Percentiles rank a stretch among this genome's conserved stretches.
Evolutionary conservation across 2,113 vertebrate genomes (phyloP).

Genomic region (Lampris incognitus): DNA sequence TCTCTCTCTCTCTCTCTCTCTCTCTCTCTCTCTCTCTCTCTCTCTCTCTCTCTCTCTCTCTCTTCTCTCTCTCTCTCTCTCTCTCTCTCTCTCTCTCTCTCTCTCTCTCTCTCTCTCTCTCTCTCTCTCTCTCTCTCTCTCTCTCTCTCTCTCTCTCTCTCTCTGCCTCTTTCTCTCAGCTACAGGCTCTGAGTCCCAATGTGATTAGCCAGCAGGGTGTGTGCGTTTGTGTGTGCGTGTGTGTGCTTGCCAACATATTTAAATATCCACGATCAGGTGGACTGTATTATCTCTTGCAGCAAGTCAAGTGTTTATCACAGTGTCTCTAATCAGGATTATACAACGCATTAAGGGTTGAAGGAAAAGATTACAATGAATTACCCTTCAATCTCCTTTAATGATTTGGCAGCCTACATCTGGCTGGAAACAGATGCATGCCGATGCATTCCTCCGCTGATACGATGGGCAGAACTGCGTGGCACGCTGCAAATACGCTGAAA

Average conservation of each 20-base stretch:
- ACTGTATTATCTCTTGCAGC: constrained; percentile 24
- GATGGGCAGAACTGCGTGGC: background rate
- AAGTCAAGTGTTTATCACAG: constrained; percentile 32
- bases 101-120: background rate
- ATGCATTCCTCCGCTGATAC: background rate
- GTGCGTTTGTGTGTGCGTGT: constrained; percentile 26
- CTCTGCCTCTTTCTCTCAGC: constrained; percentile 10
- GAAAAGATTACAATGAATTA: constrained; percentile 11
- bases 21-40: background rate
- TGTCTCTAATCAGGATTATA: constrained; percentile 32
- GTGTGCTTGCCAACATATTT: constrained; percentile 16
- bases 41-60: constrained; percentile 6
- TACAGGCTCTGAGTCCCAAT: constrained; percentile 31
- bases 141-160: background rate
- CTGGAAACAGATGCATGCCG: background rate
- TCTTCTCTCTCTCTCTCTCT: constrained; percentile 24
- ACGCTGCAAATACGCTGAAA: background rate
- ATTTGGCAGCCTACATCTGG: background rate
- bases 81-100: background rate
- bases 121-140: background rate
- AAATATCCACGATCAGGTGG: constrained; percentile 32
- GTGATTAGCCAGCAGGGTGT: constrained; percentile 51
- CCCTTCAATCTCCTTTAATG: constrained; percentile 21
- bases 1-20: constrained; percentile 1
- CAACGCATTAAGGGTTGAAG: background rate